These are phyloP conservation scores for Nesospiza acunhae DNA, from an alignment of 2,113 vertebrate genomes.

Conservation along the genomic window DNA sequence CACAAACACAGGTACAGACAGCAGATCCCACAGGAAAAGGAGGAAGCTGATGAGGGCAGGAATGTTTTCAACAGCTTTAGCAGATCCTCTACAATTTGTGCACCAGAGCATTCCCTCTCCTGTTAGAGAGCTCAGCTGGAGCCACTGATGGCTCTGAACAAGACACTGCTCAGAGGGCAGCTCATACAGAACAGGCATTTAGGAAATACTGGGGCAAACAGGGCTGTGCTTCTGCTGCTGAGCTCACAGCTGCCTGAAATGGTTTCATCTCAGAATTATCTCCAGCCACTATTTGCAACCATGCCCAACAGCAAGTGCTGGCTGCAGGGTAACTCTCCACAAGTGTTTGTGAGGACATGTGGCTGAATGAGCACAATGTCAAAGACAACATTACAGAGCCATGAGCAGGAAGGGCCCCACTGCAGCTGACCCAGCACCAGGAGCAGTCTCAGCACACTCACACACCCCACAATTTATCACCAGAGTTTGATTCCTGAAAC, in stretches of 20 bases:
- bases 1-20: neutral
- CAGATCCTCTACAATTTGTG: neutral
- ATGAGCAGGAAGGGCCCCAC: fast-evolving
- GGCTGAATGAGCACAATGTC: neutral
- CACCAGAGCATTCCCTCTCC: neutral
- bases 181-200: neutral
- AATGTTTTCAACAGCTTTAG: neutral
- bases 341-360: neutral
- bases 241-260: neutral
- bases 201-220: neutral
- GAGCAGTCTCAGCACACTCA: neutral
- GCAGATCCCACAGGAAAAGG: neutral
- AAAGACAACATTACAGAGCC: neutral
- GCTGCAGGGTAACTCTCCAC: neutral
- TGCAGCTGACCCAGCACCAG: neutral
- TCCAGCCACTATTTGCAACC: neutral
- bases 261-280: neutral
- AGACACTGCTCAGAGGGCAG: neutral
- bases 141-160: neutral
- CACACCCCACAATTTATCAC: neutral
- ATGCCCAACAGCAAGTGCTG: neutral
- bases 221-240: neutral
- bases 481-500: neutral
- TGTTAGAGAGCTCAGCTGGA: neutral
- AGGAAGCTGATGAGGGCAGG: neutral